These are phyloP conservation scores for Malurus cyaneus DNA, from an alignment of 2,113 vertebrate species.

Conservation along the genomic window DNA sequence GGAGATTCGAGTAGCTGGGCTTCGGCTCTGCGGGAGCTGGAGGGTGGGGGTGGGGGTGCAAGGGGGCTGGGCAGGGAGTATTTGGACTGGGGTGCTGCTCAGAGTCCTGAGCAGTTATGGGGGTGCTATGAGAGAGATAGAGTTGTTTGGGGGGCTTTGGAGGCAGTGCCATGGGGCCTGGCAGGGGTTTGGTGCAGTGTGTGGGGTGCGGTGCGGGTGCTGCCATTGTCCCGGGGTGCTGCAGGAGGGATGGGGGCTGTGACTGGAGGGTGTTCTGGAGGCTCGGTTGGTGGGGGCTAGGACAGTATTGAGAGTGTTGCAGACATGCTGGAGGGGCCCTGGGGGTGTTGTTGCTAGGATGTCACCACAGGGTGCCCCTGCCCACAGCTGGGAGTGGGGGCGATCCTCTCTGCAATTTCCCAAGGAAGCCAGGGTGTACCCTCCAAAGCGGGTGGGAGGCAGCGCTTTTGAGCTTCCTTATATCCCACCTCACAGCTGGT, in stretches of 20 bases:
- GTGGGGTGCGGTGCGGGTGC: neutral
- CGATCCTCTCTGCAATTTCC: neutral
- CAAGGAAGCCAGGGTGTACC: constrained; percentile 22
- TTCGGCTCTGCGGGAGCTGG: neutral
- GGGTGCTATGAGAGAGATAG: neutral
- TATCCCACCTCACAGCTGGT: neutral
- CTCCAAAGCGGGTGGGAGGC: neutral
- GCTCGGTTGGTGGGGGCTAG: neutral
- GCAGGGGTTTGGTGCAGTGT: neutral
- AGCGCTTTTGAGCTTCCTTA: neutral
- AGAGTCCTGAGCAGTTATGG: neutral
- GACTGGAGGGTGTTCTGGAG: neutral
- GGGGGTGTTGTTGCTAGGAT: neutral
- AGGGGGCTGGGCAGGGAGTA: neutral
- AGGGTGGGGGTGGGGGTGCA: neutral
- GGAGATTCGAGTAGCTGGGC: neutral
- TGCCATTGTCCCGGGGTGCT: neutral
- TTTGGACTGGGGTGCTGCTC: neutral
- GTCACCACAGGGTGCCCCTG: neutral
- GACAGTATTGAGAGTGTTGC: neutral
- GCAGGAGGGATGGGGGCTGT: neutral
- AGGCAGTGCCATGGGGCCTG: neutral
- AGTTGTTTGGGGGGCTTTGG: neutral
- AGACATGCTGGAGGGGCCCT: neutral
- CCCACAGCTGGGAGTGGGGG: neutral